A percentile compares a stretch with the other conserved stretches of the same genome.
phyloP scores from a whole-genome alignment of 1,140 invertebrate species.

The Heterodera schachtii region DNA sequence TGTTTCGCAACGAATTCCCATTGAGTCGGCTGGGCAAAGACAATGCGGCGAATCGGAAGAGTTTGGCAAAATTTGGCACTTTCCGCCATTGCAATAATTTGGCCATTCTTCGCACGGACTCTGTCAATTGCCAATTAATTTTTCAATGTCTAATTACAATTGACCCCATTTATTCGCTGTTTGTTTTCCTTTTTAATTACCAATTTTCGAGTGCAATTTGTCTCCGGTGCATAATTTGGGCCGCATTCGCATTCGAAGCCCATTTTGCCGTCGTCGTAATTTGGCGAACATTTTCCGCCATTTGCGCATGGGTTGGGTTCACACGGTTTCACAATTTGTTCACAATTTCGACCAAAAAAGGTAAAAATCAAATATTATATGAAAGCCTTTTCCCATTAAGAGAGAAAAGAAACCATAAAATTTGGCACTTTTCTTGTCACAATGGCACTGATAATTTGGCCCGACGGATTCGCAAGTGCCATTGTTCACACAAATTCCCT shows the following conservation, averaged over 20 bases:
- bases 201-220: slow-evolving; percentile 1
- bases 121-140: background rate
- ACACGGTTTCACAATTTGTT: background rate
- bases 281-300: background rate
- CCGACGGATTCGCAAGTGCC: slow-evolving; percentile 7
- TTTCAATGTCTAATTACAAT: no score
- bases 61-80: slow-evolving; percentile 14
- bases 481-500: slow-evolving; percentile 28
- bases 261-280: background rate
- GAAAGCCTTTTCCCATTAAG: no score
- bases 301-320: slow-evolving; percentile 1
- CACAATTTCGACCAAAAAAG: slow-evolving; percentile 7
- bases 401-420: no score
- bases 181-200: background rate
- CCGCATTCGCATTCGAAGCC: slow-evolving; percentile 9
- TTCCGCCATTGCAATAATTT: slow-evolving; percentile 11
- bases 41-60: slow-evolving; percentile 16
- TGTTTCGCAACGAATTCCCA: slow-evolving; percentile 17
- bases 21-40: slow-evolving; percentile 2
- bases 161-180: no score
- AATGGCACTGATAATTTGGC: slow-evolving; percentile 19
- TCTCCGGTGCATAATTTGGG: background rate
- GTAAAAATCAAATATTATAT: background rate
- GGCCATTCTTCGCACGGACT: slow-evolving; percentile 9
- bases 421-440: background rate